Evolutionary conservation across 2,888 invertebrate genomes (phyloP), one percentile per base, ranked within the genome.

Genomic region (Hirtodrosophila duncani): DNA sequence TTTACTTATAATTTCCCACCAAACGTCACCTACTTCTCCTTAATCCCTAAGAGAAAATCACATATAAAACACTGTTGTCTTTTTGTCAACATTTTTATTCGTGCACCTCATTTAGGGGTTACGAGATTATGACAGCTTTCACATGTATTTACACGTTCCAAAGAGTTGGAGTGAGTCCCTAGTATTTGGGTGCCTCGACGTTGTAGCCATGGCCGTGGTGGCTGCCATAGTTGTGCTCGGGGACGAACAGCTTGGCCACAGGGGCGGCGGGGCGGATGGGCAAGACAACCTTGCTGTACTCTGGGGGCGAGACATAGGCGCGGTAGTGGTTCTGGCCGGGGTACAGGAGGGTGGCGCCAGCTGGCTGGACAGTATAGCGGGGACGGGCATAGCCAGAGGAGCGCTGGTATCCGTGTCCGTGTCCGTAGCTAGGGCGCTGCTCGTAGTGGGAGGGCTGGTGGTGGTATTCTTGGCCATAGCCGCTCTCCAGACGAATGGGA

Each of bases 161-260:
- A 2, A 13, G 30, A 29, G 11, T 18, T 33, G 13, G 7, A 10
- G 6, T 3, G 42, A 27, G 23, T 44, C 33, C 31, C 41, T 62
- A 56, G 50, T 66, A 63, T 17, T 27, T 42, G 66, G 48, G 9
- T 9, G 21, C 46, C 33, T 38, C 31, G 36, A 21, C 13, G 5
- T 48, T 37, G 59, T 58, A 55, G 14, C 18, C 27, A 36, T 68
- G 63, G 17, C 26, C 33, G 24, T 17, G 36, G 6, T 42, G 43
- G 58, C 27, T 39, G 52, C 57, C 64, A 29, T 75, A 70, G 41
- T 58, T 60, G 43, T 67, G 43, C 41, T 70, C 63, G 11, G 83
- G 82, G 14, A 77, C 41, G 20, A 20, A 83, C 5, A 83, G 62
- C 64, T 77, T 84, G 66, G 83, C 83, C 21, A 83, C 77, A n/a